Conservation (phyloP, 2,797 vertebrate genomes). For the Coracias cyanogaster region DNA sequence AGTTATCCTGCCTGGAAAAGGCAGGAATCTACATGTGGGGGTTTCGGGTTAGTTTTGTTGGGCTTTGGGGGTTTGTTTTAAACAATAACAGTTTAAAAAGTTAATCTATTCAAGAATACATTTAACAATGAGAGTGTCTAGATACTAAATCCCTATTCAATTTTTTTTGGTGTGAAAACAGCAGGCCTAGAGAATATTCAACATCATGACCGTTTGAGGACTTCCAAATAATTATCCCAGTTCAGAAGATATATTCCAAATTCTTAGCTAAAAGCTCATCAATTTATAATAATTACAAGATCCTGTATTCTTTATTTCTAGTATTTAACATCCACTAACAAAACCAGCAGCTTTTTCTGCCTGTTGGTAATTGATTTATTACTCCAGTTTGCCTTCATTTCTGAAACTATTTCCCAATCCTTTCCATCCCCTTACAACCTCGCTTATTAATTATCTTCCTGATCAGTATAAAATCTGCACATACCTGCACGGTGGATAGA, state of each 20-base stretch:
- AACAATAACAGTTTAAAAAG: neutral
- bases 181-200: neutral
- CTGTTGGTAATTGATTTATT: neutral
- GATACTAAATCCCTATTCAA: neutral
- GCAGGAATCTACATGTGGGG: fast-evolving
- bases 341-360: neutral
- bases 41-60: neutral
- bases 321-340: neutral
- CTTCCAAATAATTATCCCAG: neutral
- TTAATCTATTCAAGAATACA: too few relatives aligned
- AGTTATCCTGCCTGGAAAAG: neutral
- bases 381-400: neutral
- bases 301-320: neutral
- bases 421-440: neutral
- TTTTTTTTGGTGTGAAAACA: neutral
- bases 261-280: neutral
- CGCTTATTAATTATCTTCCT: neutral
- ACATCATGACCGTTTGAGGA: neutral
- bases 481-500: neutral
- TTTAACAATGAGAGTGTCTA: neutral
- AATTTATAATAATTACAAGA: neutral
- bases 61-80: neutral
- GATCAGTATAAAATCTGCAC: neutral
- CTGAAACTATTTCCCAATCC: neutral
- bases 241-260: neutral